Conservation (phyloP, 2,113 vertebrate species). For the Tenebrosternarchus preto region DNA sequence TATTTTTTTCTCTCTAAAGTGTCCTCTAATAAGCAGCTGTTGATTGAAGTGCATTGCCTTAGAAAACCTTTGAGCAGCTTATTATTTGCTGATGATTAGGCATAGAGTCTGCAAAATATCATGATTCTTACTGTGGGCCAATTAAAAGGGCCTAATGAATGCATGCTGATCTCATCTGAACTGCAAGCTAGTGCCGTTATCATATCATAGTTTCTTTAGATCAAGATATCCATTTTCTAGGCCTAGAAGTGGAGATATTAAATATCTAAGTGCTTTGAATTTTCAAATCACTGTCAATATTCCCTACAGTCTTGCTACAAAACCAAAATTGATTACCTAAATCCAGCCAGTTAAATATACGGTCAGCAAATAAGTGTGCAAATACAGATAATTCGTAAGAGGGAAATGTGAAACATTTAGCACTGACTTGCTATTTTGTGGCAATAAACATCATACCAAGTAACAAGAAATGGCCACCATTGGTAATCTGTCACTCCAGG, state of each 20-base stretch:
- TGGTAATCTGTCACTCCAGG: conserved; percentile 2
- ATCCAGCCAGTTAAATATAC: not conserved
- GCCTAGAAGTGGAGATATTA: too few relatives aligned
- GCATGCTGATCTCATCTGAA: not conserved
- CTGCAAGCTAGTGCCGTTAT: not conserved
- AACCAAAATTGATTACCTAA: not conserved
- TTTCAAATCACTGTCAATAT: not conserved
- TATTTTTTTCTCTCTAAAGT: not conserved
- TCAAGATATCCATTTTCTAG: not conserved
- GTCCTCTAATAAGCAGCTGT: not conserved
- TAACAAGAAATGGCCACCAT: not conserved
- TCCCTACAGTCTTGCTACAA: not conserved
- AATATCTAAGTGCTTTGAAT: not conserved
- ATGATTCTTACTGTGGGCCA: not conserved
- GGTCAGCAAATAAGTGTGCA: conserved; percentile 30
- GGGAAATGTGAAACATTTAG: conserved; percentile 13
- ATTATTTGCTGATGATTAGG: conserved; percentile 14
- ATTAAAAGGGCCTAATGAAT: conserved; percentile 20
- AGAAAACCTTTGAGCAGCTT: not conserved
- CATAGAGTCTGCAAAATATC: not conserved
- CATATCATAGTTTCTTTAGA: not conserved
- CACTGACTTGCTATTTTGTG: not conserved
- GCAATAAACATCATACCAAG: conserved; percentile 29
- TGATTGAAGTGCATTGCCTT: conserved; percentile 7
- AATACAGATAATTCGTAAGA: conserved; percentile 15